Base-by-base conservation (phyloP, 2,113 vertebrate genomes). In the Engraulis encrasicolus region DNA sequence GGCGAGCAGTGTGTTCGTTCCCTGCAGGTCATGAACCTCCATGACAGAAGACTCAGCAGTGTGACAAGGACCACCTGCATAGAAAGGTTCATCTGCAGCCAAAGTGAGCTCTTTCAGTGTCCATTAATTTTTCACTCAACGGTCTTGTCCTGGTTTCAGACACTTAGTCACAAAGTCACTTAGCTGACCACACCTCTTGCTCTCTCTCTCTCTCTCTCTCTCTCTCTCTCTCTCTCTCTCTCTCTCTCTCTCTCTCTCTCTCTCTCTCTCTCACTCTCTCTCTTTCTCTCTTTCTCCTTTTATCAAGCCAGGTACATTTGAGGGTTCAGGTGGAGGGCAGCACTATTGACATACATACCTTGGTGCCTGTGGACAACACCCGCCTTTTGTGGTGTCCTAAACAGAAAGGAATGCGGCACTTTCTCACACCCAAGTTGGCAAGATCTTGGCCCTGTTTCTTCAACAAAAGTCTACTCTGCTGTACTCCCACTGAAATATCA, bases 61-160 rank as follows among this genome's bases (percentile, higher is more conserved):
- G 77, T 87, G 89, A 91, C 85, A 89, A 86, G 90, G 92, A 94
- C 94, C 93, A 95, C 93, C 94, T 93, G 93, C 86, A 81, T 91
- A 85, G 87, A 83, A 89, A 86, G 88, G 88, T 85, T 89, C 87
- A 88, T 90, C 84, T 38, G 85, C 89, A 90, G 91, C 88, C 91
- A 91, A 83, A 90, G 88, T 83, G 86, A n/a, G 86, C 86, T 92
- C 90, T 94, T 89, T 93, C 92, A 92, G 88, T 86, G 89, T 87
- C 81, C 90, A 86, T 93, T 92, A 89, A 92, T 92, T 93, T 92
- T 88, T 94, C 92, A 95, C 89, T 93, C 92, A 92, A 87, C 90
- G 89, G 86, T 88, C 84, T 86, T 34, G 27, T 38, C 37, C 86
- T 9, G 82, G 36, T 86, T 85, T 90, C 85, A 58, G 87, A 85